Conservation (phyloP, 2,888 invertebrate species). For the Xylocampa areola region DNA sequence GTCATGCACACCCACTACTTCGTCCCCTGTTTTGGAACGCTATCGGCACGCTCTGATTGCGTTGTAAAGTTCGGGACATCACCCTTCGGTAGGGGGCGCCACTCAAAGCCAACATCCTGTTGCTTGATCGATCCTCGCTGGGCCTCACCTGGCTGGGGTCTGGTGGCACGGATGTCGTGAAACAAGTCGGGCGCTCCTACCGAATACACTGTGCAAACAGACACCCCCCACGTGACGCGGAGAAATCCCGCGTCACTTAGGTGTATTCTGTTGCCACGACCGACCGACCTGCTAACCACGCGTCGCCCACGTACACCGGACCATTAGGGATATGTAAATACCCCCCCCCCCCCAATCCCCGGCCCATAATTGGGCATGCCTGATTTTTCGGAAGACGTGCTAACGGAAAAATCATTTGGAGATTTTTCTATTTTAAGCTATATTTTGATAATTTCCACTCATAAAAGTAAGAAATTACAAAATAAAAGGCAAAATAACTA, state of each 20-base stretch:
- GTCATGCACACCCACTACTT: not conserved
- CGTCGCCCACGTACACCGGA: too few species aligned
- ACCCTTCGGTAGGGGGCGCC: not conserved
- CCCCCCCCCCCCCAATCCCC: too few species aligned
- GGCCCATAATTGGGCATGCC: not conserved
- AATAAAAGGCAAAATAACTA: too few species aligned
- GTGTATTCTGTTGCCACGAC: not conserved
- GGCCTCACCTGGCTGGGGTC: not conserved
- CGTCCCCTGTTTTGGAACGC: not conserved
- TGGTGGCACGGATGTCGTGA: not conserved
- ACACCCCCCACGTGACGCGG: not conserved
- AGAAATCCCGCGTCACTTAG: not conserved
- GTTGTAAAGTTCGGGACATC: not conserved
- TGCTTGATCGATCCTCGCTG: not conserved
- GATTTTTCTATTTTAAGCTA: too few species aligned
- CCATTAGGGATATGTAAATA: too few species aligned
- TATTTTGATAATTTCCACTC: too few species aligned
- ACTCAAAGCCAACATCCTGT: not conserved
- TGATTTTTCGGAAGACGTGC: too few species aligned
- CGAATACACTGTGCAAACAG: not conserved
- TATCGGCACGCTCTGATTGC: not conserved
- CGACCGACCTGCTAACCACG: too few species aligned
- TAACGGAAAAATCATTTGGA: too few species aligned
- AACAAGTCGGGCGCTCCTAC: not conserved
- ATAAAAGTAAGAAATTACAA: too few species aligned